These are phyloP conservation scores for Apostichopus japonicus DNA, from an alignment of 35 echinoderm and acorn worm species.

Conservation along the genomic window DNA sequence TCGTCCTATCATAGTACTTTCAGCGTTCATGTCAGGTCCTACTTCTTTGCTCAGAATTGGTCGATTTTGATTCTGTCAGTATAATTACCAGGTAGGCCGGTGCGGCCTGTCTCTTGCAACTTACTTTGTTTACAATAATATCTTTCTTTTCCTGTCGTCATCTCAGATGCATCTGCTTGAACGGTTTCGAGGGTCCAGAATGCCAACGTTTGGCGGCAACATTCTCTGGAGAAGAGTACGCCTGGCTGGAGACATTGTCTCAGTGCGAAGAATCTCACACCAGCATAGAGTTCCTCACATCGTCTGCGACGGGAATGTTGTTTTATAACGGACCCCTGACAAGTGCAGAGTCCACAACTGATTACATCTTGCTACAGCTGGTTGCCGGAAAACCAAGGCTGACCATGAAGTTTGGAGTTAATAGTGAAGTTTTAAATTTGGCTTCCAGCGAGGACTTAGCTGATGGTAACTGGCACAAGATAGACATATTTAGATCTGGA, in stretches of 20 bases:
- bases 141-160: neutral
- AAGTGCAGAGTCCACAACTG: neutral
- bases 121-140: neutral
- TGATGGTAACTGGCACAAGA: conserved; percentile 78
- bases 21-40: too few relatives aligned
- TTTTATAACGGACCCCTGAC: conserved; percentile 90
- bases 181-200: conserved; percentile 78
- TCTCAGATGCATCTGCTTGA: conserved; percentile 75
- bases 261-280: conserved; percentile 86
- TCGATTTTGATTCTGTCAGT: too few relatives aligned
- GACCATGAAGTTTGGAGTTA: conserved; percentile 67
- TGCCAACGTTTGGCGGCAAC: conserved; percentile 86
- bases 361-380: conserved; percentile 82
- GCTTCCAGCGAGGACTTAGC: neutral
- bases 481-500: conserved; percentile 80
- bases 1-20: too few relatives aligned
- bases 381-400: conserved; percentile 45
- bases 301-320: conserved; percentile 42
- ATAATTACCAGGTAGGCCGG: too few relatives aligned
- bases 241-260: conserved; percentile 68
- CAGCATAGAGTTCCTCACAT: conserved; percentile 37
- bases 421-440: neutral
- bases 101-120: too few relatives aligned
- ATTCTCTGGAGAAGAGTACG: conserved; percentile 63
- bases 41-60: too few relatives aligned